Conservation (phyloP, 2,113 vertebrate genomes). For the Leucopternis melanops region DNA sequence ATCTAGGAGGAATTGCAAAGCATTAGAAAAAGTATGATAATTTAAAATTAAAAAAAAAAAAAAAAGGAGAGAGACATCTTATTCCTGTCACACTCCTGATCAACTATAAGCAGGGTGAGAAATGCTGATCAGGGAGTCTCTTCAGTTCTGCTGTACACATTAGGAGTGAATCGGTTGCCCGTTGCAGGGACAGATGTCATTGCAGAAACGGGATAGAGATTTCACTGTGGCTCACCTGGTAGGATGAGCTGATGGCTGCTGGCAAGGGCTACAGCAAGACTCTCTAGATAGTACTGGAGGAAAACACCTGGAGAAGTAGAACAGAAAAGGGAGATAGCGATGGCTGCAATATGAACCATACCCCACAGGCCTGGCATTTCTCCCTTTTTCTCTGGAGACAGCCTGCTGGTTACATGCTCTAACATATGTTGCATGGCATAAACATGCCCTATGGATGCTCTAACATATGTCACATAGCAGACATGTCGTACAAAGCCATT, state of each 20-base stretch:
- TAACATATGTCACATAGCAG: not conserved
- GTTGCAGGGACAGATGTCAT: not conserved
- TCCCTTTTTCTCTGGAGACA: not conserved
- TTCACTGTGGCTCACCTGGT: not conserved
- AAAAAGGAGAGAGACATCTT: not conserved
- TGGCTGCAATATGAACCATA: not conserved
- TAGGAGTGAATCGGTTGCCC: not conserved
- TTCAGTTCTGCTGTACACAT: not conserved
- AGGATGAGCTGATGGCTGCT: not conserved
- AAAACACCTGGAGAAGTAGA: not conserved
- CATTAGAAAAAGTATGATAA: not conserved
- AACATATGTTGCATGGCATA: not conserved
- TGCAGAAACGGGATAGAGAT: not conserved
- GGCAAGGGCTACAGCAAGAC: not conserved
- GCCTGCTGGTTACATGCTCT: not conserved
- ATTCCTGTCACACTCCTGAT: not conserved
- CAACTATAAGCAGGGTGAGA: not conserved
- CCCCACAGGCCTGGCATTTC: not conserved
- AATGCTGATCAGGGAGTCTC: not conserved
- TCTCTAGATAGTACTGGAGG: not conserved
- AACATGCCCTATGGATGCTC: not conserved
- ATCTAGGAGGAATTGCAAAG: not conserved
- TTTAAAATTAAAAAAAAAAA: not conserved
- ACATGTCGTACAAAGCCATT: not conserved
- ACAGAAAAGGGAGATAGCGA: not conserved